Percentiles rank a stretch among this genome's conserved stretches.
Conservation (phyloP, 2,888 invertebrate genomes). For the Caenorhabditis auriculariae region DNA sequence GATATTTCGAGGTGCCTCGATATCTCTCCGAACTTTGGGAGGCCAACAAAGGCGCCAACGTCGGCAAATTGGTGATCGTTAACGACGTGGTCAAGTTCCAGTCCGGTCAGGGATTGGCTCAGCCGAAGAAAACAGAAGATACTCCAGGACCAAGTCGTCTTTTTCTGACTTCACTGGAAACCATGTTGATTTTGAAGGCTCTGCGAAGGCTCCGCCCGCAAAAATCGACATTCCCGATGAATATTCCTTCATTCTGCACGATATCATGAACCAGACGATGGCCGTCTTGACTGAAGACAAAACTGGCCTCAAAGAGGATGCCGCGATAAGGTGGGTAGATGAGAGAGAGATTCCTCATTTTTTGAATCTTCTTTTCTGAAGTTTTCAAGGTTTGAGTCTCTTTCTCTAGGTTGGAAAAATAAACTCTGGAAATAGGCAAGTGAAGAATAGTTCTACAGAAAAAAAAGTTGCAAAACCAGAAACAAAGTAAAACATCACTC, state of each 20-base stretch:
- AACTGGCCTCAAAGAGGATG: conserved; percentile 42
- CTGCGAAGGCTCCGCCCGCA: background rate
- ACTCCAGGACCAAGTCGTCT: too few species aligned
- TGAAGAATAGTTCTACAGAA: too few species aligned
- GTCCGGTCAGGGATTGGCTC: conserved; percentile 10
- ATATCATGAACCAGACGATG: conserved; percentile 51
- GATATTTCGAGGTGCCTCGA: conserved; percentile 52
- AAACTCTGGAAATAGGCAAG: too few species aligned
- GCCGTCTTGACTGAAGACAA: conserved; percentile 59
- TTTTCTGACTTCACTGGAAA: background rate
- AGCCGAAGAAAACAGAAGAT: conserved; percentile 6
- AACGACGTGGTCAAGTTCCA: conserved; percentile 15
- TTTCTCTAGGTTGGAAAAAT: too few species aligned
- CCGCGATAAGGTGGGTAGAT: conserved; percentile 18
- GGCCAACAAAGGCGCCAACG: conserved; percentile 46
- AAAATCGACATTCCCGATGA: conserved; percentile 43
- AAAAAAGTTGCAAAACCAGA: too few species aligned
- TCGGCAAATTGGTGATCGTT: conserved; percentile 37
- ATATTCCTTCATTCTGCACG: conserved; percentile 43
- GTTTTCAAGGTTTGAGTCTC: too few species aligned
- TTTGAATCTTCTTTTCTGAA: too few species aligned
- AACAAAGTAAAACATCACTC: too few species aligned
- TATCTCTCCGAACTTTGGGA: conserved; percentile 54
- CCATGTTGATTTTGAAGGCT: background rate
- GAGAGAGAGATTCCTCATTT: too few species aligned